Percentiles rank a stretch among this genome's conserved stretches.
Conservation (phyloP, 2,113 vertebrate species). For the Chascanopsetta lugubris region DNA sequence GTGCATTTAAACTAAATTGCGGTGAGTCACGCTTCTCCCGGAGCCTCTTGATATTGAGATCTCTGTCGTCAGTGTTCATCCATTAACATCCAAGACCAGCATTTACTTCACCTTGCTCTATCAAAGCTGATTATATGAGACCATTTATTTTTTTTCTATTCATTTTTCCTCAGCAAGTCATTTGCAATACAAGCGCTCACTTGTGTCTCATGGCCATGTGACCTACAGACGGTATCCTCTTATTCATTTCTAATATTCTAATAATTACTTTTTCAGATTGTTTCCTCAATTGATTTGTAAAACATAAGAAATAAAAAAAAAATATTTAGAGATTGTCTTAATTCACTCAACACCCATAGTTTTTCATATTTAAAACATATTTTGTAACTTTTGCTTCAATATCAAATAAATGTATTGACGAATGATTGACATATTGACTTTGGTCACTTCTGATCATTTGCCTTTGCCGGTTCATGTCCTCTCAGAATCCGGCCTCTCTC, state of each 20-base stretch:
- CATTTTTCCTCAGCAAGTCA: no score
- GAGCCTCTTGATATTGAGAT: neutral
- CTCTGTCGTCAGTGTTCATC: conserved; percentile 16
- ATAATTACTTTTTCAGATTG: neutral
- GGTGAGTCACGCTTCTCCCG: conserved; percentile 45
- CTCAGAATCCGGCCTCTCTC: no score
- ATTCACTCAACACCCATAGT: no score
- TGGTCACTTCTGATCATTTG: no score
- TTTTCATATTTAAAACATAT: no score
- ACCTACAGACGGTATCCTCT: no score
- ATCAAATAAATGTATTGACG: neutral
- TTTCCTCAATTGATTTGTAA: neutral
- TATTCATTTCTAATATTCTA: no score
- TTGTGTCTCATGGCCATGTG: no score
- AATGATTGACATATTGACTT: neutral
- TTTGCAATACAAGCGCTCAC: no score
- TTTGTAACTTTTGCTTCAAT: no score
- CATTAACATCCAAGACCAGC: neutral
- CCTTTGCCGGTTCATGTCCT: neutral
- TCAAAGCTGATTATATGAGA: neutral
- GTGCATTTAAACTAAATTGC: conserved; percentile 17
- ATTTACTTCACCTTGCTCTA: neutral
- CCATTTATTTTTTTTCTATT: no score
- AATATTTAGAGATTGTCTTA: no score
- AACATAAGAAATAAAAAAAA: neutral